Evolutionary conservation across 2,797 vertebrate genomes (phyloP).

Genomic region (Sebastes flavidus): DNA sequence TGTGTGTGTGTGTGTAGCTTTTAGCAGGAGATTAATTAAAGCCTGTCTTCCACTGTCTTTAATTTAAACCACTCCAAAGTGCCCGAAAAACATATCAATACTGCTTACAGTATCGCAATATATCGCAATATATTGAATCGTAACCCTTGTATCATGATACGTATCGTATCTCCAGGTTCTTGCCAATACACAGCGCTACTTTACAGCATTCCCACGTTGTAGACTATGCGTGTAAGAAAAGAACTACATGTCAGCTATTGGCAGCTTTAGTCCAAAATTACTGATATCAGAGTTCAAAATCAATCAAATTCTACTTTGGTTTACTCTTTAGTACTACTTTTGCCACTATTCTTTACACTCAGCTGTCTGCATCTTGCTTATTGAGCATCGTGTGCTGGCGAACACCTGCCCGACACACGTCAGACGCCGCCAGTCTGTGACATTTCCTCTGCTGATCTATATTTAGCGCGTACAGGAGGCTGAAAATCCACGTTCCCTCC

Average conservation of each 20-base stretch:
- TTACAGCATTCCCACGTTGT: neutral
- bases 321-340: neutral
- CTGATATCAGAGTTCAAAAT: neutral
- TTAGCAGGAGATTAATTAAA: neutral
- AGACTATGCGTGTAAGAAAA: neutral
- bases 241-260: neutral
- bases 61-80: neutral
- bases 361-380: conserved; percentile 8
- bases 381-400: neutral
- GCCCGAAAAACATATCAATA: neutral
- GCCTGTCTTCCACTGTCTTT: neutral
- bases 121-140: neutral
- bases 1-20: neutral
- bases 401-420: conserved; percentile 53
- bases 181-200: neutral
- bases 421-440: conserved; percentile 31
- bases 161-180: neutral
- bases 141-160: neutral
- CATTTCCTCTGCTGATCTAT: conserved; percentile 57
- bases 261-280: neutral
- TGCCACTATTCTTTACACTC: neutral
- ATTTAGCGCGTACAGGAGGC: conserved; percentile 36
- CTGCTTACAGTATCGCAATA: neutral
- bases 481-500: conserved; percentile 10
- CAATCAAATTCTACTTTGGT: neutral